Base-by-base conservation (phyloP, 2,888 invertebrate species). In the Holacanthella duospinosa region DNA sequence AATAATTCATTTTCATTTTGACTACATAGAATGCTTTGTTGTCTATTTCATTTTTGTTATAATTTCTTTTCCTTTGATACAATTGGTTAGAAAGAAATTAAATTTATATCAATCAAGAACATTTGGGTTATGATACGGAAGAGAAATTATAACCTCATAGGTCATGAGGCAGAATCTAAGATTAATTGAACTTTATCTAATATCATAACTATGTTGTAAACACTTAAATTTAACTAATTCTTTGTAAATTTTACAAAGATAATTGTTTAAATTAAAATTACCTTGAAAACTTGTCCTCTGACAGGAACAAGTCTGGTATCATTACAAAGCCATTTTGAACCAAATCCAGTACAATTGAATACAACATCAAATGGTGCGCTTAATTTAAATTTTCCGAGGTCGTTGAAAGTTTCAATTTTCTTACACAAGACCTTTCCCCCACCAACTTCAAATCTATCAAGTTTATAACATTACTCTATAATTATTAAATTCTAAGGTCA, bases 261-360 rank as follows among this genome's bases (percentile, higher is more conserved):
- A n/a, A n/a, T n/a, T n/a, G n/a, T n/a, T n/a, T 53, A n/a, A 53
- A 26, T 26, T 9, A 12, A n/a, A 29, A 57, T 64, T 77, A 85
- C 87, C 80, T 87, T 89, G 55, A 86, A 78, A 4, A 93, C 83
- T 80, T 93, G 93, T 1, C 93, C 93, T 64, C 92, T 82, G 28
- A 93, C 82, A 0, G 93, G 87, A 29, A 88, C 85, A 65, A 93
- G 75, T 73, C 85, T 83, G 67, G 81, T 77, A 75, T 94, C 93
- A 29, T 83, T 79, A 73, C 89, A 89, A 54, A 94, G 78, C 71
- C 80, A 79, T 76, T 84, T 85, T 1, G 93, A 86, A n/a, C 88
- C 90, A 59, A 93, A 78, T 6, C 93, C 93, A 0, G 87, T 82
- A 75, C 94, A 94, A 76, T 94, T 94, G 61, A 93, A 82, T 43